Evolutionary conservation across 1,140 invertebrate genomes (phyloP).

Genomic region (Chironomus tepperi): DNA sequence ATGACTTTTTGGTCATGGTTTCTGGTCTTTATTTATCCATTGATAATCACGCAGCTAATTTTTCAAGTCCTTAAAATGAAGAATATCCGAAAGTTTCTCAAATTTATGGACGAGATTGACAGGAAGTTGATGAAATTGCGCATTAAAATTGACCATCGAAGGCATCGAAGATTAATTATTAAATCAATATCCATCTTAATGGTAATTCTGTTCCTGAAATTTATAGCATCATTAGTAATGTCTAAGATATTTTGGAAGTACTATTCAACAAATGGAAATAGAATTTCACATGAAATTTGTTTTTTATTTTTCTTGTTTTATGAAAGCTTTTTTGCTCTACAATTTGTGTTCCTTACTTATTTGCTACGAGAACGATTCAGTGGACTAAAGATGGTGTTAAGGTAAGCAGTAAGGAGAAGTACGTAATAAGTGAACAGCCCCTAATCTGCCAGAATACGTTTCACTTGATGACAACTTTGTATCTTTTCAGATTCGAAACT

Average conservation of each 20-base stretch:
- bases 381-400: background rate
- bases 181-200: background rate
- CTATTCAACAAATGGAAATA: background rate
- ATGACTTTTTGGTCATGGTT: no score
- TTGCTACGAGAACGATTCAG: background rate
- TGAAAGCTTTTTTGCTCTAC: no score
- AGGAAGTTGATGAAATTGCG: background rate
- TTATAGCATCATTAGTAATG: background rate
- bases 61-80: background rate
- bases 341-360: background rate
- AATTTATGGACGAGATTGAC: background rate
- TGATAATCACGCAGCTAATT: background rate
- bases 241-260: background rate
- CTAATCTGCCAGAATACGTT: no score
- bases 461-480: no score
- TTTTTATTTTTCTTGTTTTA: no score
- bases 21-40: no score
- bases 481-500: background rate
- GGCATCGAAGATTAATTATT: background rate
- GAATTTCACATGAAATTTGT: no score
- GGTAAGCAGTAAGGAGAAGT: background rate
- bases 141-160: background rate
- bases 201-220: background rate
- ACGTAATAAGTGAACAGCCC: no score
- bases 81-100: background rate